These are phyloP conservation scores for Triplophysa siluroides DNA, from an alignment of 2,113 vertebrate species.

Conservation along the genomic window DNA sequence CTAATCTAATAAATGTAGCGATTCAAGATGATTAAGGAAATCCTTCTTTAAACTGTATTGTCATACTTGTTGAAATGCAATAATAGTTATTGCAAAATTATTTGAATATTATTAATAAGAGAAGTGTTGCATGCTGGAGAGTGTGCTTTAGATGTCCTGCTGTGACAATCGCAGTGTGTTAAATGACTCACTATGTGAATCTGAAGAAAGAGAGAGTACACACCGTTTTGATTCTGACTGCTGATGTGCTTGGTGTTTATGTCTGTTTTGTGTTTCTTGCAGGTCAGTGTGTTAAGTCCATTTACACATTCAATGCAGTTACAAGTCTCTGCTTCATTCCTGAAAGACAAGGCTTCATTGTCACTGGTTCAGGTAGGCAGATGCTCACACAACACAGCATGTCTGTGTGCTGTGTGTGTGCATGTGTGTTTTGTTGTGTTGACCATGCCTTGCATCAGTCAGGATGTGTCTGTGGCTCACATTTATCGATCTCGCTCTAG, in stretches of 20 bases:
- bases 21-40: too few species aligned
- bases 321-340: conserved; percentile 74
- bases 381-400: not conserved
- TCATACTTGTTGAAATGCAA: too few species aligned
- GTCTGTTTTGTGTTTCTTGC: conserved; percentile 24
- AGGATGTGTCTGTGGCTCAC: conserved; percentile 2
- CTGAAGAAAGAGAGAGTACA: not conserved
- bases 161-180: not conserved
- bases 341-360: conserved; percentile 71
- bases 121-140: not conserved
- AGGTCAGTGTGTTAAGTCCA: conserved; percentile 78
- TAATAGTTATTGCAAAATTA: too few species aligned
- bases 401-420: conserved; percentile 22
- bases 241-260: conserved; percentile 20
- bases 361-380: conserved; percentile 75
- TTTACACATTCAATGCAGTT: conserved; percentile 79
- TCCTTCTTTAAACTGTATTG: too few species aligned
- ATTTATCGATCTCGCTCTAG: conserved; percentile 57
- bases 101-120: not conserved
- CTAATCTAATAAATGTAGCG: too few species aligned
- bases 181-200: conserved; percentile 11
- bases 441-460: not conserved
- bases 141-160: not conserved
- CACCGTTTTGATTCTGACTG: not conserved
- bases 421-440: not conserved